These are phyloP conservation scores for Drosophila falleni DNA, from an alignment of 2,888 invertebrate genomes.

Conservation along the genomic window DNA sequence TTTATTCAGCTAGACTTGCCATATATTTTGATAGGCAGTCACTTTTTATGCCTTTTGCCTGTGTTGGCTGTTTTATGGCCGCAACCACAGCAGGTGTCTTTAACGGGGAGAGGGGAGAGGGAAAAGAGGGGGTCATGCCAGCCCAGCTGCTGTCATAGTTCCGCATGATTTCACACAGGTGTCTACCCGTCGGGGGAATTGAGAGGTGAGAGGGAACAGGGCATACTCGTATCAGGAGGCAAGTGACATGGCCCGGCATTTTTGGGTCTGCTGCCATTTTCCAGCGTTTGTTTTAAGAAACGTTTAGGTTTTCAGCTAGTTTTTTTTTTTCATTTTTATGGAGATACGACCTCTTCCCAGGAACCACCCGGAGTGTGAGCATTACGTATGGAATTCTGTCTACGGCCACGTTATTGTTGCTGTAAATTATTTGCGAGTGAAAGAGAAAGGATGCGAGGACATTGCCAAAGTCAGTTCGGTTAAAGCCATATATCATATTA, in stretches of 20 bases:
- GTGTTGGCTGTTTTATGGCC: slow-evolving; percentile 71
- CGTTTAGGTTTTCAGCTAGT: slow-evolving; percentile 77
- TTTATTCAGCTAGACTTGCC: slow-evolving; percentile 42
- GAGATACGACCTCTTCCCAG: background rate
- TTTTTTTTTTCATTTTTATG: slow-evolving; percentile 62
- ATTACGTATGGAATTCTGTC: slow-evolving; percentile 46
- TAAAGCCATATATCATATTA: slow-evolving; percentile 61
- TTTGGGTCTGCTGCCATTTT: slow-evolving; percentile 49
- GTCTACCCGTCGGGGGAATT: slow-evolving; percentile 31
- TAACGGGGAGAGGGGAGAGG: background rate
- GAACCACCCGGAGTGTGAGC: slow-evolving; percentile 8
- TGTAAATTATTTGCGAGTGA: slow-evolving; percentile 46
- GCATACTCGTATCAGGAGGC: slow-evolving; percentile 9
- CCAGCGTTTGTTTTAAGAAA: slow-evolving; percentile 69
- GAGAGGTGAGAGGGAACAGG: background rate
- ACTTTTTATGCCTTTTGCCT: slow-evolving; percentile 69
- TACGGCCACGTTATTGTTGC: slow-evolving; percentile 53
- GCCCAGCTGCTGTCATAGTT: slow-evolving; percentile 69
- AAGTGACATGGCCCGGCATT: slow-evolving; percentile 65
- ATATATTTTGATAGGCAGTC: slow-evolving; percentile 79
- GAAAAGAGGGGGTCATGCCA: slow-evolving; percentile 4
- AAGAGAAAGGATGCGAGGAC: slow-evolving; percentile 2
- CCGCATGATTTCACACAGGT: slow-evolving; percentile 75
- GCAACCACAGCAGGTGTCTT: slow-evolving; percentile 73
- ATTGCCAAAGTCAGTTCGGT: slow-evolving; percentile 59